These are phyloP conservation scores for Nephrotoma appendiculata DNA, from an alignment of 2,888 invertebrate genomes.

Conservation along the genomic window DNA sequence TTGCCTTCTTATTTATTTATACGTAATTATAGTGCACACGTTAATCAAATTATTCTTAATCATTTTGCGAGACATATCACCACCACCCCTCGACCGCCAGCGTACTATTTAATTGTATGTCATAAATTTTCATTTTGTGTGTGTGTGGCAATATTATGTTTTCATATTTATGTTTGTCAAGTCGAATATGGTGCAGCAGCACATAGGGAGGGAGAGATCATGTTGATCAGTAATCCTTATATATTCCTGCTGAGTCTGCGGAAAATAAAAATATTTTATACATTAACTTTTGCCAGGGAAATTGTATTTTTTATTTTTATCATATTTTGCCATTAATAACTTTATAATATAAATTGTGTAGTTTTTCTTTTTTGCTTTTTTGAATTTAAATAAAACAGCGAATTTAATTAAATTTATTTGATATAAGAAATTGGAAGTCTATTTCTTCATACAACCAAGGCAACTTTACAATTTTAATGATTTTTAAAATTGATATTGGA, in stretches of 20 bases:
- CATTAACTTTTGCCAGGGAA: too few species aligned
- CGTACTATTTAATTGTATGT: not conserved
- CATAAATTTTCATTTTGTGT: not conserved
- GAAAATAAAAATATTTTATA: too few species aligned
- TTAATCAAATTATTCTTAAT: not conserved
- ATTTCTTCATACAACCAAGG: too few species aligned
- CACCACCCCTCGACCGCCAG: not conserved
- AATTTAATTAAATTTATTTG: too few species aligned
- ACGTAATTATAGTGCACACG: not conserved
- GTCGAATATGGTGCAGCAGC: not conserved
- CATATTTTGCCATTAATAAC: too few species aligned
- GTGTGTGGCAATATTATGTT: not conserved
- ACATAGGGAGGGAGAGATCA: not conserved
- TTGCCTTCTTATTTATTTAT: not conserved
- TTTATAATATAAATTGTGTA: too few species aligned
- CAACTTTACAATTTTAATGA: too few species aligned
- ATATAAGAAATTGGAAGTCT: too few species aligned
- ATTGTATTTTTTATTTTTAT: too few species aligned
- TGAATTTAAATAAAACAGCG: too few species aligned
- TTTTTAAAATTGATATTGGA: too few species aligned
- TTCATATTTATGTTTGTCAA: not conserved
- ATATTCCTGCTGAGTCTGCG: not conserved
- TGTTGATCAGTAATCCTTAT: not conserved
- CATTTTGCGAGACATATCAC: not conserved
- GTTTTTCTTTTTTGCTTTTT: too few species aligned